Base-by-base conservation (phyloP, 2,888 invertebrate species). In the Xanthorhoe spadicearia region DNA sequence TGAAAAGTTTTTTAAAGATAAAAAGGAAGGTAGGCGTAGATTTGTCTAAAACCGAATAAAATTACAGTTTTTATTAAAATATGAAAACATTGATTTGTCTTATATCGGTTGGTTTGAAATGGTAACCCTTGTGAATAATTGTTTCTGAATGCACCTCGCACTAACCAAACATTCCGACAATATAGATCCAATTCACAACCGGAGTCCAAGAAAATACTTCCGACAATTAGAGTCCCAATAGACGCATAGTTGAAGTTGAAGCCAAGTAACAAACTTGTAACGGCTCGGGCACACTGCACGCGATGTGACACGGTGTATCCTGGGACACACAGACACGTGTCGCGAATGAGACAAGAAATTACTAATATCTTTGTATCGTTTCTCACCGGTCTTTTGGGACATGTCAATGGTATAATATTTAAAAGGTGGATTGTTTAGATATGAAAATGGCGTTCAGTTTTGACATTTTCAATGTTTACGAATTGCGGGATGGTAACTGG, bases 181-280 rank as follows among this genome's bases (percentile, higher is more conserved):
- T 51, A 53, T 35, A 52, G 59, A 67, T 28, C 55, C 59, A 13
- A 54, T 63, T 61, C 46, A 56, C 60, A 43, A 65, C 59, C 46
- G 61, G 64, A 66, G 69, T 59, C 64, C 32, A 71, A 75, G 81
- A 77, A 77, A 80, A 78, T 72, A 75, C 76, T 78, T 77, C 73
- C 76, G 74, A 77, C 80, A 79, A 80, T 80, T 76, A 78, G 80
- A 77, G 68, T 77, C 77, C 77, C 77, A 64, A 75, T 66, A 74
- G 79, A 75, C 75, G 57, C 67, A 62, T 67, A 69, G 74, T 68
- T 69, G 69, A 64, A 69, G 74, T 68, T 69, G 69, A 64, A 69
- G 72, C 64, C 32, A 28, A 71, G 74, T 74, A 71, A 73, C 68
- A 49, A 72, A 74, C 63, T 74, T 71, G 69, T 65, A 66, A 65